phyloP scores from a whole-genome alignment of 2,113 vertebrate species.

The Platysteira castanea region DNA sequence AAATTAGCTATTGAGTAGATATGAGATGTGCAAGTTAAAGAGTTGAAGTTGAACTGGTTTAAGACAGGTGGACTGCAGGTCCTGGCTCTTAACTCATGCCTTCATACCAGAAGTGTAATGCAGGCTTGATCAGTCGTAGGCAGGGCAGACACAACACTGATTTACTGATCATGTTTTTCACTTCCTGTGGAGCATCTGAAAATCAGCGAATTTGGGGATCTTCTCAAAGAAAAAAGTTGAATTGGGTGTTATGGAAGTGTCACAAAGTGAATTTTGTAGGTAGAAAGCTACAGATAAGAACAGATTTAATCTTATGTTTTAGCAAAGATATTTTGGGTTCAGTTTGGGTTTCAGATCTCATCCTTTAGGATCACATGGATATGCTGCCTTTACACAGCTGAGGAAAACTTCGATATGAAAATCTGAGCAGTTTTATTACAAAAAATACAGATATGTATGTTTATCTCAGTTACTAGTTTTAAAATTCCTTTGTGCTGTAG shows the following conservation, averaged over 20 bases:
- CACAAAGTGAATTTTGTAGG: not conserved
- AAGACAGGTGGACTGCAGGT: not conserved
- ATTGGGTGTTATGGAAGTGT: not conserved
- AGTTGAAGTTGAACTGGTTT: not conserved
- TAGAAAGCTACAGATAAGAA: not conserved
- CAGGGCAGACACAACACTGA: not conserved
- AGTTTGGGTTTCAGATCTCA: not conserved
- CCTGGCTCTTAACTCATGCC: not conserved
- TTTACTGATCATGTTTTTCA: not conserved
- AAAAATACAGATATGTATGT: not conserved
- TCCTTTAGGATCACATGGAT: not conserved
- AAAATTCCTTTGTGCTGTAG: not conserved
- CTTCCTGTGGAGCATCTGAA: not conserved
- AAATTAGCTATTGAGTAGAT: not conserved
- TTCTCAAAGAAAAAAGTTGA: not conserved
- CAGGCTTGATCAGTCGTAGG: not conserved
- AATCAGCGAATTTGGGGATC: not conserved
- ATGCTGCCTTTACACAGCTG: not conserved
- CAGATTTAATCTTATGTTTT: not conserved
- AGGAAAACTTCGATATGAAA: not conserved
- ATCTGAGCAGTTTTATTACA: not conserved
- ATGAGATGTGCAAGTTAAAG: not conserved
- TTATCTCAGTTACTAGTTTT: not conserved
- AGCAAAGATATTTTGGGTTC: not conserved
- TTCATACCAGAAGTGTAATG: not conserved